A percentile compares a stretch with the other conserved stretches of the same genome.
These are phyloP conservation scores for Zosterops hypoxanthus DNA, from an alignment of 2,113 vertebrate genomes.

Conservation along the genomic window DNA sequence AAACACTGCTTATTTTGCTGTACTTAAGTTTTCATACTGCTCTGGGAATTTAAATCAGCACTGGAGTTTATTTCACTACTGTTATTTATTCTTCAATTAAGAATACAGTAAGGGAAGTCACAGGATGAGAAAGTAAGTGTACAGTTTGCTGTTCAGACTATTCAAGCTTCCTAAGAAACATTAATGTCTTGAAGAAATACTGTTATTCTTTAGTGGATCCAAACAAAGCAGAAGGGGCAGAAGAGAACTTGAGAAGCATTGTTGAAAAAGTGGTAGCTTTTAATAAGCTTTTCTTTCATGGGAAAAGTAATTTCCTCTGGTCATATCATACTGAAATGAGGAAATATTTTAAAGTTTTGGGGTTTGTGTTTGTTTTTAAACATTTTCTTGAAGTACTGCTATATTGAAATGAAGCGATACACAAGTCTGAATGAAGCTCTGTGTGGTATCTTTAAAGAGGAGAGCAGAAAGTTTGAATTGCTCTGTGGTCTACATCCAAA, in stretches of 20 bases:
- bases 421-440: neutral
- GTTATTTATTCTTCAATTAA: neutral
- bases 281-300: neutral
- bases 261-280: neutral
- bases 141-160: neutral
- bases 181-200: neutral
- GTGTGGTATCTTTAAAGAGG: neutral
- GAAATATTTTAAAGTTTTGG: neutral
- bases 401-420: neutral
- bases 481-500: neutral
- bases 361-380: neutral
- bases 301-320: neutral
- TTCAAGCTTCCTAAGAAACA: neutral
- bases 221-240: neutral
- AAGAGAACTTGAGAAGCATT: neutral
- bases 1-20: neutral
- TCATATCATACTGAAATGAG: neutral
- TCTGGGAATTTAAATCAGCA: neutral
- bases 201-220: neutral
- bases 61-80: neutral
- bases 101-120: neutral
- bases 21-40: neutral
- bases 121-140: neutral
- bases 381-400: neutral
- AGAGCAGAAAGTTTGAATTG: neutral